Conservation (phyloP, 2,888 invertebrate species). For the Eupithecia centaureata region DNA sequence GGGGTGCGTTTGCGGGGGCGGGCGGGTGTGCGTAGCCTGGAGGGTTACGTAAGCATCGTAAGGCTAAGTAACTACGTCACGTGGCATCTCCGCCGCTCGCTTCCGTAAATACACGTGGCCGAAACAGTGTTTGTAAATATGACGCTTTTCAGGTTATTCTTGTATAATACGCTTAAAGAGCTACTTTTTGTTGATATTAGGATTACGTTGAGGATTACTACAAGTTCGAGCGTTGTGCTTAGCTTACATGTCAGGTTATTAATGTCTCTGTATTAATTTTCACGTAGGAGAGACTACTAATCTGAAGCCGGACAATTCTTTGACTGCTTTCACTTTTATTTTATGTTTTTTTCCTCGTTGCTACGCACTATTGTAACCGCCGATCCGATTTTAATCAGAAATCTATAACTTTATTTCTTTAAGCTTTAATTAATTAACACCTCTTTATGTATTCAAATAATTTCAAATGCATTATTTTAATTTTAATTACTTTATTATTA, state of each 20-base stretch:
- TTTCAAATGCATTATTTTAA: too few species aligned
- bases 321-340: not conserved
- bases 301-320: not conserved
- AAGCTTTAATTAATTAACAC: too few species aligned
- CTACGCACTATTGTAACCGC: not conserved
- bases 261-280: not conserved
- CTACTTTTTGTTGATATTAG: not conserved
- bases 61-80: slow-evolving; percentile 41
- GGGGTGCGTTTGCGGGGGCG: too few species aligned
- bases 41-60: slow-evolving; percentile 38
- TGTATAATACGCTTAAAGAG: not conserved
- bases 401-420: too few species aligned
- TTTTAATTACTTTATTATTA: too few species aligned
- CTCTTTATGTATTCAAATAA: too few species aligned
- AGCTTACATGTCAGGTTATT: not conserved
- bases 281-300: not conserved
- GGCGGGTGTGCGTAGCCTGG: slow-evolving; percentile 28
- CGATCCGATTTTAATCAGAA: too few species aligned
- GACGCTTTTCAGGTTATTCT: slow-evolving; percentile 10
- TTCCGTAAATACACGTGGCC: slow-evolving; percentile 44
- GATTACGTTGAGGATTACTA: not conserved
- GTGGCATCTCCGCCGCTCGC: slow-evolving; percentile 33
- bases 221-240: not conserved
- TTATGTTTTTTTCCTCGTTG: not conserved
- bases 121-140: slow-evolving; percentile 43